Evolutionary conservation across 2,113 vertebrate species (phyloP), one percentile per base, ranked within the genome.

Genomic region (Microtus ochrogaster): DNA sequence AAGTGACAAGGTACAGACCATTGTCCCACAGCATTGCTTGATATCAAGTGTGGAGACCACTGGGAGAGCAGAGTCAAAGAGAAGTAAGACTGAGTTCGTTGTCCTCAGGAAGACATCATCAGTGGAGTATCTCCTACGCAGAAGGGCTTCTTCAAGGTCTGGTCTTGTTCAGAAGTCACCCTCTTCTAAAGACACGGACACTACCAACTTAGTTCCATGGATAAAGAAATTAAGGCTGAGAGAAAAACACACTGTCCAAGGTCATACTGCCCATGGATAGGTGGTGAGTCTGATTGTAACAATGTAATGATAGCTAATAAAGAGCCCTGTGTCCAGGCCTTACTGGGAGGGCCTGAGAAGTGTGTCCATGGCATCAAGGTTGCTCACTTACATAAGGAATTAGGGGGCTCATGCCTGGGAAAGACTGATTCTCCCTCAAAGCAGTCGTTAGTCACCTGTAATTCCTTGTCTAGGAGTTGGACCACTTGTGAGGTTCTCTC

Each of bases 231-330:
- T 7, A 24, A 93, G 77, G 9, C n/a, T 61, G 8, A 39, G 68
- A 72, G n/a, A 93, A 86, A 81, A 44, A 93, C 63, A 89, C 19
- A 70, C 73, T 82, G 24, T 58, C n/a, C 30, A 65, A 95, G 49
- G 58, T 52, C 49, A 82, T 33, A 81, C 19, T 65, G 52, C 30
- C 49, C 47, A 21, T 74, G 55, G 49, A 21, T 52, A 66, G 72
- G 44, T 82, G 14, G 16, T 30, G 33, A 86, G 24, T 91, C 33
- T 74, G 30, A 77, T 44, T 44, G 58, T 19, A 44, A 52, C 21
- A 77, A 72, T 47, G 44, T 19, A 14, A 52, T 49, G 65, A 11
- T 21, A 68, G 66, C 21, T 63, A 77, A 55, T 55, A 76, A 7
- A 4, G 41, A 72, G 19, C 28, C 36, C 77, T 78, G 8, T 58